Percentiles rank a stretch among this genome's conserved stretches.
Conservation (phyloP, 2,888 invertebrate species). For the Ennomos fuscantarius region DNA sequence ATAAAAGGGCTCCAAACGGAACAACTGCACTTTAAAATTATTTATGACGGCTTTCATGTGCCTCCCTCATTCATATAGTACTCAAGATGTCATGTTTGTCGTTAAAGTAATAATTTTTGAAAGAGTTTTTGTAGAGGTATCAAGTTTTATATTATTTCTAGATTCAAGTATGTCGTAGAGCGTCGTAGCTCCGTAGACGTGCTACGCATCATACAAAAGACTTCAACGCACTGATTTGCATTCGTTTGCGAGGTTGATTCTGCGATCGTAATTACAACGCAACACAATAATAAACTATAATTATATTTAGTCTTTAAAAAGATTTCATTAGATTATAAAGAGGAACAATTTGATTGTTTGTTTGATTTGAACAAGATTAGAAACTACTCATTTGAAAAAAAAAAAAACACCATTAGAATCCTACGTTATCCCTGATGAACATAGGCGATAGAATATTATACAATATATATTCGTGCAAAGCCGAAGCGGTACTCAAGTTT, state of each 20-base stretch:
- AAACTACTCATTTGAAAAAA: too few species aligned
- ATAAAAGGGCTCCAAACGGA: constrained; percentile 25
- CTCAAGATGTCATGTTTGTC: constrained; percentile 4
- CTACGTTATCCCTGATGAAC: too few species aligned
- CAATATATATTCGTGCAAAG: too few species aligned
- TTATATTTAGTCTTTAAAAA: too few species aligned
- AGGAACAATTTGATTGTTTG: too few species aligned
- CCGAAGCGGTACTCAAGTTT: too few species aligned
- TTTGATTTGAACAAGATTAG: too few species aligned
- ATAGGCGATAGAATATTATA: too few species aligned
- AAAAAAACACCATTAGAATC: too few species aligned
- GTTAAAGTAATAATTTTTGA: not conserved
- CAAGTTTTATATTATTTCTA: not conserved
- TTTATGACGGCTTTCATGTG: constrained; percentile 9
- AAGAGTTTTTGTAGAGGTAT: not conserved
- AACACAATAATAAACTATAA: too few species aligned
- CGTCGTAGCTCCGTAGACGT: constrained; percentile 17
- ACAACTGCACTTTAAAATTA: constrained; percentile 17
- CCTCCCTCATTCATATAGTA: constrained; percentile 8
- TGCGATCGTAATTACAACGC: not conserved
- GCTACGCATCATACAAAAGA: constrained; percentile 55
- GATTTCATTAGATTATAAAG: too few species aligned
- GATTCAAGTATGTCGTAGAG: not conserved
- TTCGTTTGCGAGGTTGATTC: constrained; percentile 19
- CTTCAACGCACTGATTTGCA: constrained; percentile 56